Evolutionary conservation across 2,113 vertebrate species (phyloP).

Genomic region (Riparia riparia): DNA sequence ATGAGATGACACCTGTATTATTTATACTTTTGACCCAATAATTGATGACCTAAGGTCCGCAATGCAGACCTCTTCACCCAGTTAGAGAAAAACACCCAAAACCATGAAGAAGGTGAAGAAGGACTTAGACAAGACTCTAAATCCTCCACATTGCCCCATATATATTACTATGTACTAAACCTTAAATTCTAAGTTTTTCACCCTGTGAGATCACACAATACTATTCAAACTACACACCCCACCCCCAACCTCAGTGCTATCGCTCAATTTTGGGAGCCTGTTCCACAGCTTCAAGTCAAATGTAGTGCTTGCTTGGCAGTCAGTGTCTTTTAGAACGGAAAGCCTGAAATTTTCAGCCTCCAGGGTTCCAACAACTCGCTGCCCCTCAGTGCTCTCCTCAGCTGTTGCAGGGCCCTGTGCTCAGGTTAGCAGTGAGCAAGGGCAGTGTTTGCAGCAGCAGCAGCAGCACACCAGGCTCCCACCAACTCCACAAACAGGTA

Average conservation of each 20-base stretch:
- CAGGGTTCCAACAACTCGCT: neutral
- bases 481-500: neutral
- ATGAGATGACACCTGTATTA: no score
- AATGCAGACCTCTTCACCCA: no score
- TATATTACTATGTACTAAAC: no score
- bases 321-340: neutral
- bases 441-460: neutral
- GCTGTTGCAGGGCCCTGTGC: neutral
- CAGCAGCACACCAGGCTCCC: neutral
- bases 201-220: neutral
- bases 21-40: no score
- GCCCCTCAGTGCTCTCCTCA: neutral
- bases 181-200: neutral
- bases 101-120: no score
- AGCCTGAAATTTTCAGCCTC: neutral
- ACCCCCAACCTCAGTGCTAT: neutral
- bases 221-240: neutral
- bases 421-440: neutral
- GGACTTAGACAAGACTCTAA: no score
- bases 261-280: neutral
- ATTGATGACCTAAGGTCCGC: no score
- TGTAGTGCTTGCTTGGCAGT: neutral
- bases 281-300: neutral
- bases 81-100: no score
- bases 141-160: no score